These are phyloP conservation scores for Ferdinandea cuprea DNA, from an alignment of 2,888 invertebrate genomes.

Conservation along the genomic window DNA sequence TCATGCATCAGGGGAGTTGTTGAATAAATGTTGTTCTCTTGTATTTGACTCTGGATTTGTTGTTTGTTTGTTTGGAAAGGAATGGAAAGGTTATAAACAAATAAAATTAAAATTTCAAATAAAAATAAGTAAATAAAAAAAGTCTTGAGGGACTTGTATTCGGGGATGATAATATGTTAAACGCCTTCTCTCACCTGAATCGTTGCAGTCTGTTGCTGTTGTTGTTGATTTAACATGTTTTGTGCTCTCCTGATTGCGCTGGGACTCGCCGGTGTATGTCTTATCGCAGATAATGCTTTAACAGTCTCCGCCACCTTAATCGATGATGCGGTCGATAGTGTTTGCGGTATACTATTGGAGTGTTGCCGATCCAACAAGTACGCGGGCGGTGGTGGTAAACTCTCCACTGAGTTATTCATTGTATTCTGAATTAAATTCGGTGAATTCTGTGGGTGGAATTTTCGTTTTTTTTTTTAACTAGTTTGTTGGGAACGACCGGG, in stretches of 20 bases:
- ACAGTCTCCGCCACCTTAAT: slow-evolving; percentile 93
- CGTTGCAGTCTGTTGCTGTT: slow-evolving; percentile 75
- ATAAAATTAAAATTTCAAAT: slow-evolving; percentile 56
- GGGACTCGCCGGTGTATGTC: slow-evolving; percentile 94
- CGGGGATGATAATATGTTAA: slow-evolving; percentile 14
- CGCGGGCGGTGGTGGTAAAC: slow-evolving; percentile 83
- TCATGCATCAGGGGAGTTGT: slow-evolving; percentile 72
- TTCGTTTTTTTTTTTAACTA: no score
- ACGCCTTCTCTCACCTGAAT: slow-evolving; percentile 80
- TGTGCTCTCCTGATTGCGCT: slow-evolving; percentile 86
- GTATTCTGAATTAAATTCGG: slow-evolving; percentile 77
- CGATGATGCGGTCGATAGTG: slow-evolving; percentile 79
- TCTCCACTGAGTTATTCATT: slow-evolving; percentile 81
- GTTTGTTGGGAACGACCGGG: slow-evolving; percentile 17
- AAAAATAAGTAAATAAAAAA: slow-evolving; percentile 55
- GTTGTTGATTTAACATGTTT: slow-evolving; percentile 75
- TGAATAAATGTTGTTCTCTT: slow-evolving; percentile 73
- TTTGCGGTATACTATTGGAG: slow-evolving; percentile 74
- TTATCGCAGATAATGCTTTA: slow-evolving; percentile 91
- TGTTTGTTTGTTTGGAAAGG: slow-evolving; percentile 32
- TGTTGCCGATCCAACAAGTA: slow-evolving; percentile 80
- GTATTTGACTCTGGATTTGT: slow-evolving; percentile 66
- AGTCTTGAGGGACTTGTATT: neutral
- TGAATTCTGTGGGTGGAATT: slow-evolving; percentile 70
- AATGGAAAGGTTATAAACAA: slow-evolving; percentile 57